Evolutionary conservation across 2,113 vertebrate genomes (phyloP).

Genomic region (Anseranas semipalmata): DNA sequence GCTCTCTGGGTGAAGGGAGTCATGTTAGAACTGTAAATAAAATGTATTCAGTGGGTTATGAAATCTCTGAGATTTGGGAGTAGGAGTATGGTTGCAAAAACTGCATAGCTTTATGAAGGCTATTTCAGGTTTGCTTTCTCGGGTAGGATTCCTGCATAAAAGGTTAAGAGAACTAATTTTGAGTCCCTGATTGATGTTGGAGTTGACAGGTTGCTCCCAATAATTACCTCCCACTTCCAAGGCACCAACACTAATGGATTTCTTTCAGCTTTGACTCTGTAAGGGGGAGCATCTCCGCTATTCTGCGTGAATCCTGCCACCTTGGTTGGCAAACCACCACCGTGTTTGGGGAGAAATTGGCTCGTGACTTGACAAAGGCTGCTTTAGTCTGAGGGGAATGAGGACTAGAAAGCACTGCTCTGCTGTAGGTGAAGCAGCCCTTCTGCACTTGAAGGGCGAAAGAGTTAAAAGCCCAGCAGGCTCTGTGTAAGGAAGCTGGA

Average conservation of each 20-base stretch:
- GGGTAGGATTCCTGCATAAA: not conserved
- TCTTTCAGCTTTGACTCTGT: not conserved
- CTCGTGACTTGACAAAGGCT: not conserved
- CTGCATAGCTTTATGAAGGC: not conserved
- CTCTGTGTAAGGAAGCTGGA: not conserved
- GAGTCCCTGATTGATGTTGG: not conserved
- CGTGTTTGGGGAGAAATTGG: rapidly evolving
- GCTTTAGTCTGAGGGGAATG: not conserved
- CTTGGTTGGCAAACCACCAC: not conserved
- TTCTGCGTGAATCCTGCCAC: not conserved
- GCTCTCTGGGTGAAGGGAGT: not conserved
- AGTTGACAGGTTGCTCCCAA: not conserved
- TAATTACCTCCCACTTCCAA: not conserved
- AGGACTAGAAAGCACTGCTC: not conserved
- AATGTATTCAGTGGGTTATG: not conserved
- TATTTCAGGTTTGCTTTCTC: not conserved
- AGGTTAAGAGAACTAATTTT: not conserved
- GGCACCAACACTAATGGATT: not conserved
- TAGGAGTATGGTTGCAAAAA: not conserved
- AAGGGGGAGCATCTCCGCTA: not conserved
- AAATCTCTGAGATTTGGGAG: not conserved
- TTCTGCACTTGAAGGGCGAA: not conserved
- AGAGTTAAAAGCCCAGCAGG: not conserved
- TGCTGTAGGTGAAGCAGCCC: not conserved
- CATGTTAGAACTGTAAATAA: not conserved